phyloP scores from a whole-genome alignment of 1,140 invertebrate species.

The Panagrolaimus sp. region DNA sequence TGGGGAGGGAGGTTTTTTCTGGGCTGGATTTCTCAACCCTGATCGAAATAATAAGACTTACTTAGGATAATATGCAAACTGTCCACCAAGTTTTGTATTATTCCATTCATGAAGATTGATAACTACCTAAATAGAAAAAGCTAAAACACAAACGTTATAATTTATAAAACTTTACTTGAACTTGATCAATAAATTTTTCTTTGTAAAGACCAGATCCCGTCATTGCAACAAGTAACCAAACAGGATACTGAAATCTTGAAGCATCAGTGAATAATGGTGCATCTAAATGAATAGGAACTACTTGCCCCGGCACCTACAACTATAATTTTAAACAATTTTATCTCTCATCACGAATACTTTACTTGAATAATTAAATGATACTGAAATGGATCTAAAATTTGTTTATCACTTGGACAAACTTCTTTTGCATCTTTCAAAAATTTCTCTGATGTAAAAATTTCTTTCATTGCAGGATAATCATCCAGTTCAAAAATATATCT shows the following conservation, averaged over 20 bases:
- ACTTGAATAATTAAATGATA: conserved; percentile 13
- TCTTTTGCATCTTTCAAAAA: background rate
- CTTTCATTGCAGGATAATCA: background rate
- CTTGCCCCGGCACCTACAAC: background rate
- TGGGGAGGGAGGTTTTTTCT: no score
- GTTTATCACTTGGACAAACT: background rate
- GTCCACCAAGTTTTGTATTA: background rate
- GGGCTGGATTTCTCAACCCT: no score
- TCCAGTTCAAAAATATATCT: conserved; percentile 10
- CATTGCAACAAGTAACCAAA: conserved; percentile 5
- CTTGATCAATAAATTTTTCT: conserved; percentile 10
- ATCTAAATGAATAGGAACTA: background rate
- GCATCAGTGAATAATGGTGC: conserved; percentile 7
- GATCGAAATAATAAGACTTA: no score
- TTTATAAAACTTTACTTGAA: background rate
- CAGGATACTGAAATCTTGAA: conserved; percentile 10
- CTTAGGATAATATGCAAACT: conserved; percentile 7
- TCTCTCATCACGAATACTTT: background rate
- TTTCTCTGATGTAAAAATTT: background rate
- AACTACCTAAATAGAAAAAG: conserved; percentile 8
- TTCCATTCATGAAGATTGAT: conserved; percentile 8
- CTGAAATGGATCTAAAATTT: conserved; percentile 3
- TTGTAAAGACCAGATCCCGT: conserved; percentile 3
- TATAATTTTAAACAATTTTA: background rate
- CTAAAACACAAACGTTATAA: background rate